Evolutionary conservation across 2,113 vertebrate genomes (phyloP).

Genomic region (Mormyrus lacerda): DNA sequence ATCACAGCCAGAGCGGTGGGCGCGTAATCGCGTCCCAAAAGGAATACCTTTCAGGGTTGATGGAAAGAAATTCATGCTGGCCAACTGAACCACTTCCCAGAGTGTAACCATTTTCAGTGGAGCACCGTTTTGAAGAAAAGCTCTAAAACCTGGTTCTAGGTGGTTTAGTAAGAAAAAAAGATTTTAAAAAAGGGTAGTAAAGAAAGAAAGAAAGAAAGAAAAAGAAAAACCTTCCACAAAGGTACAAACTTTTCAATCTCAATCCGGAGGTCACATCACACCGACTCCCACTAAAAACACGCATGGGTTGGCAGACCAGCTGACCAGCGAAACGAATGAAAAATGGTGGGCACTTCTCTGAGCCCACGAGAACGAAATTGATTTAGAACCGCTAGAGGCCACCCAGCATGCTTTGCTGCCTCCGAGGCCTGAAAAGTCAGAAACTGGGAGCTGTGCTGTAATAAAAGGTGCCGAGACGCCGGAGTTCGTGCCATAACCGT

Average conservation of each 20-base stretch:
- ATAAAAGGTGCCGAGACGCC: neutral
- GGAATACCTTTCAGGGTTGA: neutral
- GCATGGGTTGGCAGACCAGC: neutral
- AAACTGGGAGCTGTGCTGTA: neutral
- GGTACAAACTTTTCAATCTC: neutral
- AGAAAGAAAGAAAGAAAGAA: neutral
- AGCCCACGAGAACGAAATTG: neutral
- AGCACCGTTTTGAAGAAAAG: neutral
- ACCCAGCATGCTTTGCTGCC: neutral
- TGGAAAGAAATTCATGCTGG: neutral
- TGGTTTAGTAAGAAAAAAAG: neutral
- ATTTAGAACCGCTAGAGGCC: neutral
- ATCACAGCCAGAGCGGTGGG: neutral
- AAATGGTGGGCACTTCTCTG: neutral
- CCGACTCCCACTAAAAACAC: neutral
- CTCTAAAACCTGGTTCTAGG: neutral
- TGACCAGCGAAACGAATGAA: neutral
- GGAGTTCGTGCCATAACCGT: neutral
- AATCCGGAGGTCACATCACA: neutral
- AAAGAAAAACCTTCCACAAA: neutral
- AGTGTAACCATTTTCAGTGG: neutral
- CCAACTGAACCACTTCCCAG: neutral
- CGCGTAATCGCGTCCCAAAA: neutral
- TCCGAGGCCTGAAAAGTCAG: neutral
- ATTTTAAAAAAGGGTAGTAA: neutral